Evolutionary conservation across 2,797 vertebrate species (phyloP).

Genomic region (Peromyscus melanophrys): DNA sequence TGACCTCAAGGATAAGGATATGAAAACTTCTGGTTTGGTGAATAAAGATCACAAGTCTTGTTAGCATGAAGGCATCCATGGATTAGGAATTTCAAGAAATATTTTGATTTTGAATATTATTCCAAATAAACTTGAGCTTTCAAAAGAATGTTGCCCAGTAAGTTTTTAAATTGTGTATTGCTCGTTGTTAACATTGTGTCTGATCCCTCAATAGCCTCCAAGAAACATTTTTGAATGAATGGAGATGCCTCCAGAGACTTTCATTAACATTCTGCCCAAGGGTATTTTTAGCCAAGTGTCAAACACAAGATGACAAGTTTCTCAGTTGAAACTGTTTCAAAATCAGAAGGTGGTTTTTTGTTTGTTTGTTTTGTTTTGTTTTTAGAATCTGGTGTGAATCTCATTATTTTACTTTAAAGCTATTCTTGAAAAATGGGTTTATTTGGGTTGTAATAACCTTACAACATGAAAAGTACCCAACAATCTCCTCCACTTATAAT

Average conservation of each 20-base stretch:
- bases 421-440: slow-evolving; percentile 39
- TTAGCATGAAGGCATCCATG: slow-evolving; percentile 46
- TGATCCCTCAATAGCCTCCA: background rate
- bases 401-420: slow-evolving; percentile 38
- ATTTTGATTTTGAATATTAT: slow-evolving; percentile 29
- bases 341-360: background rate
- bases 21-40: slow-evolving; percentile 79
- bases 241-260: background rate
- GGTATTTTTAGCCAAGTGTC: too few relatives aligned
- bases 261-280: background rate
- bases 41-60: background rate
- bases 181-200: background rate
- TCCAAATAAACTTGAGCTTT: slow-evolving; percentile 9
- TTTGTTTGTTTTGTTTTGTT: slow-evolving; percentile 27
- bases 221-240: background rate
- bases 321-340: slow-evolving; percentile 50
- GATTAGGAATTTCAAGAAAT: slow-evolving; percentile 60
- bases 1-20: slow-evolving; percentile 79
- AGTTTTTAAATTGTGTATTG: background rate
- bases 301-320: background rate
- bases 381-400: slow-evolving; percentile 46
- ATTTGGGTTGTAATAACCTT: background rate
- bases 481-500: background rate
- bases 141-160: background rate
- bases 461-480: background rate